These are phyloP conservation scores for Zingel zingel DNA, from an alignment of 2,113 vertebrate species.

Conservation along the genomic window DNA sequence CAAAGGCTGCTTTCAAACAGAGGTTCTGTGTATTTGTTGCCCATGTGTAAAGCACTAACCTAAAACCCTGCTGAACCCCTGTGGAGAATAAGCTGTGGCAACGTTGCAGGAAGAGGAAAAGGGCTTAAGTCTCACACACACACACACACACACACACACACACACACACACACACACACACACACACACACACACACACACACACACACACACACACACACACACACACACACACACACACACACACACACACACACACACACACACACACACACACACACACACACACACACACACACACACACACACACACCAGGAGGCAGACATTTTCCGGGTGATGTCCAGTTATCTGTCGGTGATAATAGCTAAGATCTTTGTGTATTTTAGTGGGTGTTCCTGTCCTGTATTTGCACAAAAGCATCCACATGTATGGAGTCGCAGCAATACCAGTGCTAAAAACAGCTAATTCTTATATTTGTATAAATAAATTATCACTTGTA, in stretches of 20 bases:
- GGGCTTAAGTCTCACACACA: conserved; percentile 49
- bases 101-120: conserved; percentile 54
- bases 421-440: not conserved
- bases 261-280: conserved; percentile 46
- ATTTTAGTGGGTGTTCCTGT: not conserved
- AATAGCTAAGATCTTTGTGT: conserved; percentile 44
- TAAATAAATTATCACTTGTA: conserved; percentile 61
- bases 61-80: conserved; percentile 53
- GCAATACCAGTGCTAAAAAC: conserved; percentile 16
- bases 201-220: too few relatives aligned
- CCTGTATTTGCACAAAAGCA: not conserved
- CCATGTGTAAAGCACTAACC: conserved; percentile 46
- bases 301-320: conserved; percentile 33
- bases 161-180: conserved; percentile 27
- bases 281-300: conserved; percentile 23
- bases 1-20: conserved; percentile 43
- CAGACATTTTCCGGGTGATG: conserved; percentile 59
- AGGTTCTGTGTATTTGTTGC: conserved; percentile 46
- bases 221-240: conserved; percentile 43
- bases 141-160: conserved; percentile 23
- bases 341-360: conserved; percentile 55
- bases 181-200: too few relatives aligned
- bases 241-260: conserved; percentile 16
- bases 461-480: conserved; percentile 37
- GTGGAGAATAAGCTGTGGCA: conserved; percentile 59